Base-by-base conservation (phyloP, 2,888 invertebrate species). In the Tipula vernalis region DNA sequence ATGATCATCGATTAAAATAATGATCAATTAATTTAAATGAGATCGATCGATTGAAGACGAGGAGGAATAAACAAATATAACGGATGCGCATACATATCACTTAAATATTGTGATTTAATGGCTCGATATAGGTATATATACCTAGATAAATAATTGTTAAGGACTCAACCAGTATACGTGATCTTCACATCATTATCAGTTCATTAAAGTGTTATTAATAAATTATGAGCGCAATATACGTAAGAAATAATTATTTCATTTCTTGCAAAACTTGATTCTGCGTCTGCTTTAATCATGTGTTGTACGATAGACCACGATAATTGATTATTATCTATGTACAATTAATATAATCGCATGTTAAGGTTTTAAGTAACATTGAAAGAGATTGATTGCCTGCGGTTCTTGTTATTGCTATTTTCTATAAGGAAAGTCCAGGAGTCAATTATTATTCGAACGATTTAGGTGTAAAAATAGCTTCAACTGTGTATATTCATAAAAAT, bases 161-260 rank as follows among this genome's bases (percentile, higher is more conserved):
- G 18, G 10, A 18, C 57, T 71, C 4, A 39, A 6, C 51, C 15
- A 15, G 15, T 71, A 71, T 18, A 71, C 71, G 3, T 71, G 71
- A 71, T 71, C 71, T 71, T 71, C 71, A 71, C 71, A 71, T 71
- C 71, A 71, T 71, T 71, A 71, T 71, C 71, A 71, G 71, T 71
- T 71, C 71, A 71, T 71, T 71, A 71, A 71, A 28, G 71, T 71
- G 71, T 71, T 71, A 71, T 71, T 71, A 28, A 71, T 71, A 71
- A 71, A 71, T 71, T 71, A 71, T n/a, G 4, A 15, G 39, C 39
- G 3, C 39, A n/a, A 44, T 44, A 44, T 44, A 44, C 10, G 10
- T 71, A 51, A 51, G 51, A 51, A 15, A 15, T 51, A 51, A 51
- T 51, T 51, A 51, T 51, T 51, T 51, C 51, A 15, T 51, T 51